Percentiles rank a stretch among this genome's conserved stretches.
Evolutionary conservation across 1,140 invertebrate species (phyloP).

Genomic region (Alviniconcha marisindica): DNA sequence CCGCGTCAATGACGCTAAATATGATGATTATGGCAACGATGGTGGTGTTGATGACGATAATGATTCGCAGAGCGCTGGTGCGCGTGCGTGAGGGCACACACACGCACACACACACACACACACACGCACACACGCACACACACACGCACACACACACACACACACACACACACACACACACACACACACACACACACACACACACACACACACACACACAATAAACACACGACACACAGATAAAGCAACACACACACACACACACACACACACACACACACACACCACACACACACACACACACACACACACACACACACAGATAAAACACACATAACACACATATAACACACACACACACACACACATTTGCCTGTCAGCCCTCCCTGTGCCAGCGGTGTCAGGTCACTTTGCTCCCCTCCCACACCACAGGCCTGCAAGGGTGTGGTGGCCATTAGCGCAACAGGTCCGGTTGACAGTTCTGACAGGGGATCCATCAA

Average conservation of each 20-base stretch:
- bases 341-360: slow-evolving; percentile 23
- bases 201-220: background rate
- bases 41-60: too few relatives aligned
- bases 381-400: background rate
- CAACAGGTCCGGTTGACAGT: background rate
- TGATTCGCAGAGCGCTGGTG: too few relatives aligned
- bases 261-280: too few relatives aligned
- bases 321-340: too few relatives aligned
- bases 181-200: slow-evolving; percentile 17
- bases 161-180: slow-evolving; percentile 26
- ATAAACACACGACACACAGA: too few relatives aligned
- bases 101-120: background rate
- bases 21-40: too few relatives aligned
- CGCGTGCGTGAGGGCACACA: too few relatives aligned
- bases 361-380: slow-evolving; percentile 1
- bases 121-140: slow-evolving; percentile 18
- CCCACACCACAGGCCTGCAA: background rate
- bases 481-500: too few relatives aligned
- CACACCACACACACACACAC: slow-evolving; percentile 9
- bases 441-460: background rate
- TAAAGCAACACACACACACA: background rate
- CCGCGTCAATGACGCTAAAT: too few relatives aligned
- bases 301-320: slow-evolving; percentile 5
- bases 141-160: background rate
- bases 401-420: background rate